Evolutionary conservation across 1,140 invertebrate genomes (phyloP).

Genomic region (Lasioglossum albipes): DNA sequence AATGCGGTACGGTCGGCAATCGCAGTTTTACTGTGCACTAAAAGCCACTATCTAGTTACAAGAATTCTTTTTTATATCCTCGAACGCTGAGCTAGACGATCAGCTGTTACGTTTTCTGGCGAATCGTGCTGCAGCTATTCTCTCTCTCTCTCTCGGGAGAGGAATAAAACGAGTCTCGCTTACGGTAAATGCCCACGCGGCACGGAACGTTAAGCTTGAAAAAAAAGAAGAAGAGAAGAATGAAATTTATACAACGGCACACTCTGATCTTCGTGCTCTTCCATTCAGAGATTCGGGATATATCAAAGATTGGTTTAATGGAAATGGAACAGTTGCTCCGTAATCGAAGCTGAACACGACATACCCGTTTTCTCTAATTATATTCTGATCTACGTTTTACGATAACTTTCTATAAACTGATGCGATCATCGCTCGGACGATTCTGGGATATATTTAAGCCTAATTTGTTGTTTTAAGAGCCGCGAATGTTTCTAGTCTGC

Average conservation of each 20-base stretch:
- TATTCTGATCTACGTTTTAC: no score
- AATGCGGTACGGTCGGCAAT: not conserved
- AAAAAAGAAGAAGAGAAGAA: not conserved
- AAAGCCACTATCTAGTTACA: not conserved
- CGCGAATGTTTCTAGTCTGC: no score
- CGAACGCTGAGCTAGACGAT: not conserved
- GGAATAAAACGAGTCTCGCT: not conserved
- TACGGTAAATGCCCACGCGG: conserved; percentile 10
- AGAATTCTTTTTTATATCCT: not conserved
- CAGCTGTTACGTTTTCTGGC: not conserved
- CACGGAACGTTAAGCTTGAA: not conserved
- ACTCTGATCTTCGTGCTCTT: not conserved
- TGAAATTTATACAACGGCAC: not conserved
- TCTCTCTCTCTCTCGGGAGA: not conserved
- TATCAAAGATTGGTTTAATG: no score
- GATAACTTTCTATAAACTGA: no score
- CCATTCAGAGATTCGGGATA: no score
- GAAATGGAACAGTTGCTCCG: no score
- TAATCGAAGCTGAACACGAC: no score
- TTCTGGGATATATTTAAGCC: no score
- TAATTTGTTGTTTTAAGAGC: no score
- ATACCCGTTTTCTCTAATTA: no score
- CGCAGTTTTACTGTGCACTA: not conserved
- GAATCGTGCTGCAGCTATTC: not conserved
- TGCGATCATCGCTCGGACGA: no score